These are phyloP conservation scores for Iselma pallidipennis DNA, from an alignment of 2,888 invertebrate species.

Conservation along the genomic window DNA sequence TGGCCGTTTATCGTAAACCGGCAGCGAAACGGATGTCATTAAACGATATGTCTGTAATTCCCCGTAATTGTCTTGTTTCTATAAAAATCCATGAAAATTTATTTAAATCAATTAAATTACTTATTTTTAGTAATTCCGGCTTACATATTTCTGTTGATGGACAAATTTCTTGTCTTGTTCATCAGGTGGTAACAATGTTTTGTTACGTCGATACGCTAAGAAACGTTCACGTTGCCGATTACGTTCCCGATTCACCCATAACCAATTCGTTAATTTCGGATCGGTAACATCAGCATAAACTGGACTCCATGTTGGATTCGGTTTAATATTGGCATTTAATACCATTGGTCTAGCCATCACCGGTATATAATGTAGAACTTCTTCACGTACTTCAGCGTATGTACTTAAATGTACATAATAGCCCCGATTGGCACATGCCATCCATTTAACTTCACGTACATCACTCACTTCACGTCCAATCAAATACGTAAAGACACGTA, in stretches of 20 bases:
- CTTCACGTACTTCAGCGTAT: slow-evolving; percentile 95
- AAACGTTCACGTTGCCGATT: slow-evolving; percentile 78
- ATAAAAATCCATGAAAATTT: slow-evolving; percentile 24
- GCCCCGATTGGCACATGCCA: slow-evolving; percentile 97
- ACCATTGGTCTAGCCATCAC: slow-evolving; percentile 97
- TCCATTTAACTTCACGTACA: slow-evolving; percentile 92
- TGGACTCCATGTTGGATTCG: slow-evolving; percentile 92
- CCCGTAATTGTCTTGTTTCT: slow-evolving; percentile 67
- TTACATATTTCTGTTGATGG: slow-evolving; percentile 58
- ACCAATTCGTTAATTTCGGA: slow-evolving; percentile 87
- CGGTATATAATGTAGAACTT: slow-evolving; percentile 93
- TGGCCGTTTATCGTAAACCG: slow-evolving; percentile 86
- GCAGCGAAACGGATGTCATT: slow-evolving; percentile 92
- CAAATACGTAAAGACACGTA: slow-evolving; percentile 96
- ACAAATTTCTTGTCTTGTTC: slow-evolving; percentile 68
- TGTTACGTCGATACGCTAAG: slow-evolving; percentile 67
- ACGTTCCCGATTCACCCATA: slow-evolving; percentile 84
- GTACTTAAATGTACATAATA: slow-evolving; percentile 97
- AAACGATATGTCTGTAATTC: slow-evolving; percentile 73
- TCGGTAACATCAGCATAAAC: slow-evolving; percentile 93
- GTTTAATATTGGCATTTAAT: slow-evolving; percentile 78
- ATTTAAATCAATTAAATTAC: too few relatives aligned
- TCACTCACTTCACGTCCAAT: slow-evolving; percentile 85
- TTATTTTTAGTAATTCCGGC: too few relatives aligned
- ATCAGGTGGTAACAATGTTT: slow-evolving; percentile 63